phyloP scores from a whole-genome alignment of 2,113 vertebrate species.

The Lanius ludovicianus region DNA sequence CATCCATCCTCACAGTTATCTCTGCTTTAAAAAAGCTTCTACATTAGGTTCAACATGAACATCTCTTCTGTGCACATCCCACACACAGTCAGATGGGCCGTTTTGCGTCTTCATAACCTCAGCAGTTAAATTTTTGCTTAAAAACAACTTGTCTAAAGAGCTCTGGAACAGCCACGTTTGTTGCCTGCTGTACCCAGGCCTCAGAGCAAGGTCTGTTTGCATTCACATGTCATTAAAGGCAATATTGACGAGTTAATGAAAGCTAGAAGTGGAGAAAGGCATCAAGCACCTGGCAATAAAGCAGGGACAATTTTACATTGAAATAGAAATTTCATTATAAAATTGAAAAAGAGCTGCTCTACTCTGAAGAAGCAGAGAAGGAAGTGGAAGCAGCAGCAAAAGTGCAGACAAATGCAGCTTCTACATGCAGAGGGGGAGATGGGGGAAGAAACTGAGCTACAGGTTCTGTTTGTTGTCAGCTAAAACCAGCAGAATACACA shows the following conservation, averaged over 20 bases:
- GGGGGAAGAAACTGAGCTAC: not conserved
- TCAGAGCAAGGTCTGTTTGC: not conserved
- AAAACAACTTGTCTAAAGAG: not conserved
- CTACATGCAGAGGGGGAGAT: not conserved
- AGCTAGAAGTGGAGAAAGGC: not conserved
- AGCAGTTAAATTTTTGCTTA: not conserved
- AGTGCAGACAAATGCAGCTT: not conserved
- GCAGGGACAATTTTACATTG: not conserved
- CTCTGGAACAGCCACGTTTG: not conserved
- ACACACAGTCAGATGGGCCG: not conserved
- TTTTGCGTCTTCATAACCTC: not conserved
- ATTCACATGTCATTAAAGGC: not conserved
- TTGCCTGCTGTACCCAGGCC: not conserved
- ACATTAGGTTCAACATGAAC: not conserved
- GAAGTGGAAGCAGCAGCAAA: conserved; percentile 7
- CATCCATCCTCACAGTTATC: not conserved
- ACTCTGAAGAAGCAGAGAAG: not conserved
- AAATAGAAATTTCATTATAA: not conserved
- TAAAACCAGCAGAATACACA: not conserved
- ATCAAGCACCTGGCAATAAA: not conserved
- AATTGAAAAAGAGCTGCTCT: not conserved
- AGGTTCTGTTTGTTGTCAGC: conserved; percentile 34
- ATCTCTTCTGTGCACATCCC: not conserved
- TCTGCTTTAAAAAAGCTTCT: not conserved
- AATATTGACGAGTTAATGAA: not conserved